Percentiles rank a stretch among this genome's conserved stretches.
Evolutionary conservation across 1,140 invertebrate species (phyloP).

Genomic region (Drosophila ananassae): DNA sequence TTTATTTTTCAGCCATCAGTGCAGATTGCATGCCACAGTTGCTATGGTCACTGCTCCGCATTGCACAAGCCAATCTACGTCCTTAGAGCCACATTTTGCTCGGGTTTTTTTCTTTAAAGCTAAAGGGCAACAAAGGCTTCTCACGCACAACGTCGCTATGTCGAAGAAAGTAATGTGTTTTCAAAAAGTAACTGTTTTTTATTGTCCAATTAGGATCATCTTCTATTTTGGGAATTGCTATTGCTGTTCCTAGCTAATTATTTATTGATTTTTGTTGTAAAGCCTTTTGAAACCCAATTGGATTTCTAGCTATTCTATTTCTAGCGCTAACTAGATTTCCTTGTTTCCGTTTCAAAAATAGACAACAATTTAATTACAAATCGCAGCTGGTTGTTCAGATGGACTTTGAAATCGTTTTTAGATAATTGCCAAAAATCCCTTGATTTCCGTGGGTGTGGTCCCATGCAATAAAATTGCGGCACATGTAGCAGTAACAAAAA

Average conservation of each 20-base stretch:
- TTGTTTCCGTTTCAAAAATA: conserved; percentile 23
- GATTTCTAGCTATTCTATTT: background rate
- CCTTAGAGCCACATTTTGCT: conserved; percentile 18
- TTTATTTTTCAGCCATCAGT: background rate
- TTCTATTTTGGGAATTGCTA: background rate
- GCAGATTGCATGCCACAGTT: conserved; percentile 44
- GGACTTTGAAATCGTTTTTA: conserved; percentile 24
- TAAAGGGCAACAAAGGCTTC: too few species aligned
- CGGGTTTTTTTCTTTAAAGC: conserved; percentile 10
- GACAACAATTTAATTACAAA: conserved; percentile 46
- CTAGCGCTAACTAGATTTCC: conserved; percentile 9
- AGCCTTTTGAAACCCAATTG: background rate
- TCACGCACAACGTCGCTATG: background rate
- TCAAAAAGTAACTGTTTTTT: background rate
- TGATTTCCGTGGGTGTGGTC: conserved; percentile 20
- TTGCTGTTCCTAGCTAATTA: conserved; percentile 8
- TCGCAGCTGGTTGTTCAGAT: background rate
- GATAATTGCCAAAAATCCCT: conserved; percentile 63
- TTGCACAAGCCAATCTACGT: conserved; percentile 32
- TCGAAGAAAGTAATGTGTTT: background rate
- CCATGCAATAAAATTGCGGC: conserved; percentile 66
- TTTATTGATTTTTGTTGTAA: conserved; percentile 20
- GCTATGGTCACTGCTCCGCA: conserved; percentile 24
- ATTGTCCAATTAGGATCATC: background rate
- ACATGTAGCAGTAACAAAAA: conserved; percentile 47